Evolutionary conservation across 2,113 vertebrate genomes (phyloP), one percentile per base, ranked within the genome.

Genomic region (Trogon surrucura): DNA sequence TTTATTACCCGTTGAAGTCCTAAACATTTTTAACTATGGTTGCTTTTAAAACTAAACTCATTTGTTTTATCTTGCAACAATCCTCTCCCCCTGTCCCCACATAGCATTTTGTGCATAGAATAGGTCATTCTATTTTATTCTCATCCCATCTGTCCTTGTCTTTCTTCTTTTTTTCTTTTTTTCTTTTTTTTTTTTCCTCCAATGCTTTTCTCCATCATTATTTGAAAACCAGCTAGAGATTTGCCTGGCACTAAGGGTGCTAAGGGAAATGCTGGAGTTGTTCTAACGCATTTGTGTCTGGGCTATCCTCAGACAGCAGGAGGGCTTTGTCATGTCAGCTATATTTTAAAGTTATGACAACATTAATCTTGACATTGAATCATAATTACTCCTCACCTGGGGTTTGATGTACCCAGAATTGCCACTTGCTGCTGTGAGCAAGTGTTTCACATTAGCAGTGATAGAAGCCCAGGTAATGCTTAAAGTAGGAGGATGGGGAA

Each of bases 361-460:
- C 94, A 95, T 94, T 93, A 93, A 89, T 97, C 74, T 91, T 95
- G 50, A 95, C 85, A 88, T 77, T 91, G 87, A 96, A 92, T 95
- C 84, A 86, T 94, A 97, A 97, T 96, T 96, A 85, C 75, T 93
- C 75, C 57, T 94, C 71, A 97, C 78, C 80, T 97, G 89, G 81
- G 88, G 92, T 45, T 94, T 81, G 85, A 88, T 51, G 66, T 87
- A 64, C 83, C 72, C 45, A 86, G 80, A 97, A 96, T 90, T 67
- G 67, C 75, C 69, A 78, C 53, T 97, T 79, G 72, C 86, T 81
- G 71, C 88, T 95, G 90, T 80, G 95, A 95, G 86, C 60, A 88
- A 96, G 82, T 38, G 82, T 95, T 97, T 91, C 79, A 66, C 82
- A 85, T 96, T 95, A 97, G 62, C n/a, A 66, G 47, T 53, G 84